phyloP scores from a whole-genome alignment of 2,113 vertebrate genomes.

The Accipiter cooperii region DNA sequence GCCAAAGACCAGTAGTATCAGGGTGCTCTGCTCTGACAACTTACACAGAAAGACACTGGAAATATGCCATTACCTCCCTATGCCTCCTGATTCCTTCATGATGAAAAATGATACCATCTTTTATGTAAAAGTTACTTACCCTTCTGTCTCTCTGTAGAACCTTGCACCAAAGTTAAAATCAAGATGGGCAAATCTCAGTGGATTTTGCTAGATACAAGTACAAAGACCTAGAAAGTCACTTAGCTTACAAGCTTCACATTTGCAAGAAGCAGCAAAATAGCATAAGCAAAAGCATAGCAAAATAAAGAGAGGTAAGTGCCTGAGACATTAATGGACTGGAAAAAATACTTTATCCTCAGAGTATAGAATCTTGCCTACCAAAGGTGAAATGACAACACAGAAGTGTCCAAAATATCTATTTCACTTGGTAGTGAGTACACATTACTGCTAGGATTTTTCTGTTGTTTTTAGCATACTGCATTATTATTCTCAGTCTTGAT shows the following conservation, averaged over 20 bases:
- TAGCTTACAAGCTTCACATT: neutral
- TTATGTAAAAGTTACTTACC: neutral
- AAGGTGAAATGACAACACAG: neutral
- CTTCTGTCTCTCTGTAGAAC: neutral
- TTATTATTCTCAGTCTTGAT: neutral
- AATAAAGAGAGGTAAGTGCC: neutral
- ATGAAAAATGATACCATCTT: neutral
- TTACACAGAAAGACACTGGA: neutral
- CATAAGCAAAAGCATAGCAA: neutral
- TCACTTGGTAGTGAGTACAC: neutral
- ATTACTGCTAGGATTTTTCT: neutral
- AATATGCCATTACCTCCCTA: neutral
- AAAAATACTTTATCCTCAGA: neutral
- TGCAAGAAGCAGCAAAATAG: neutral
- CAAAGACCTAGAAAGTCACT: neutral
- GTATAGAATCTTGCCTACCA: neutral
- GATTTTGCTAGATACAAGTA: neutral
- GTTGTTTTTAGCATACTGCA: neutral
- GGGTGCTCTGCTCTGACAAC: neutral
- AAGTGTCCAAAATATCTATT: neutral
- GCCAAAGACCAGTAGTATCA: neutral
- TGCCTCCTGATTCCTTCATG: neutral
- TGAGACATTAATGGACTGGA: neutral
- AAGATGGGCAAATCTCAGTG: neutral
- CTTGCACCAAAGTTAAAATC: neutral